Conservation (phyloP, 2,797 vertebrate genomes). For the Trematomus bernacchii region DNA sequence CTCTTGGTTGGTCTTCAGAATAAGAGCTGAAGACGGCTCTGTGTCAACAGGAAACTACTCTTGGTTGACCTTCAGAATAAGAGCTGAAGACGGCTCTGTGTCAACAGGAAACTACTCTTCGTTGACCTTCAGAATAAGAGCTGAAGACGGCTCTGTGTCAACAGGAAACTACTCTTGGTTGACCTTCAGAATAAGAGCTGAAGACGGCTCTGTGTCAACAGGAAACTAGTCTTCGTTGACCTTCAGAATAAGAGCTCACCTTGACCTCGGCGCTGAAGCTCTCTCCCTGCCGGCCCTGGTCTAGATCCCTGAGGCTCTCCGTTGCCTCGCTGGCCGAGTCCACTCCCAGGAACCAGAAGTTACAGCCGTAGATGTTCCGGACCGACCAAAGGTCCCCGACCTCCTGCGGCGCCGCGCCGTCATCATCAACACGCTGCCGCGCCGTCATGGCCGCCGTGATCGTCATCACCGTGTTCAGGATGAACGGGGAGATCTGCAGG, state of each 20-base stretch:
- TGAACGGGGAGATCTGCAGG: constrained; percentile 94
- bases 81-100: no score
- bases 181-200: no score
- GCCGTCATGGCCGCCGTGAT: constrained; percentile 91
- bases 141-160: no score
- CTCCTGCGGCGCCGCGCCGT: constrained; percentile 52
- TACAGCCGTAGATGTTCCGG: constrained; percentile 84
- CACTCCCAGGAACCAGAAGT: constrained; percentile 95
- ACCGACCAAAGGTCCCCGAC: constrained; percentile 86
- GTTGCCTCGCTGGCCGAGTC: constrained; percentile 91
- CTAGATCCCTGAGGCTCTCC: constrained; percentile 86
- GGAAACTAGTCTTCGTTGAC: no score
- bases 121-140: no score
- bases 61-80: no score
- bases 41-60: no score
- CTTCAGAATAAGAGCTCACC: constrained; percentile 37
- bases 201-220: no score
- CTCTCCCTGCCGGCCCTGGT: constrained; percentile 81
- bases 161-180: no score
- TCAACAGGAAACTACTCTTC: no score
- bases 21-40: no score
- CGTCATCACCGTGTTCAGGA: constrained; percentile 94
- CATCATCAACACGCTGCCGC: constrained; percentile 80
- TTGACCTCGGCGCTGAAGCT: constrained; percentile 86
- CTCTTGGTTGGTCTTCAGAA: no score